Evolutionary conservation across 2,113 vertebrate species (phyloP), one percentile per base, ranked within the genome.

Genomic region (Sturnira hondurensis): DNA sequence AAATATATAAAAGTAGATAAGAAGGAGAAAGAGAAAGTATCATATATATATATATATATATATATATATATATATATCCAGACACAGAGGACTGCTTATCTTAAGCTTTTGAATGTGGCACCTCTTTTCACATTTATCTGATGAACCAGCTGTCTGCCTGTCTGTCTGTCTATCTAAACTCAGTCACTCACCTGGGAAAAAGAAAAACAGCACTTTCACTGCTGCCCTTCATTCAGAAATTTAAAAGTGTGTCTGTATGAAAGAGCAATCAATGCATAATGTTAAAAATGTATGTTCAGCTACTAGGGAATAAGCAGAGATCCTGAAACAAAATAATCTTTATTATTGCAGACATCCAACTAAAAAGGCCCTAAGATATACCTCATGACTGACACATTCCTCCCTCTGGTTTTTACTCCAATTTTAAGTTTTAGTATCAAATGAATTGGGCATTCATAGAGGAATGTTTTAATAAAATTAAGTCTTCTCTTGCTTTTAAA

Each of bases 391-490:
- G 70, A 38, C 0, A 70, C 36, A 90, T 86, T 38, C 58, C 43
- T 80, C 70, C 71, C 24, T 74, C 41, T 31, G 50, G 45, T 89
- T 94, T 41, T 43, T 36, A 22, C 36, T 95, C 67, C 89, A 89
- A 89, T 93, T 94, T 93, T 65, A 96, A 87, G 45, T 73, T 96
- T 95, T 4, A 63, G 17, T 87, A 86, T 58, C 63, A 68, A 95
- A 84, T 74, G n/a, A 92, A 84, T 83, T 68, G 93, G 47, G 28
- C 16, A 91, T 89, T 80, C 73, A 22, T 31, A 38, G 28, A 54
- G 24, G 36, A 91, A 77, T 67, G 58, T 52, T 86, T 89, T 89
- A 86, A 95, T 95, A 91, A 97, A 91, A 65, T 56, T 89, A 95
- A 93, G 65, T 77, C 31, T 95, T 73, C 41, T 67, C 22, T 89